Evolutionary conservation across 2,888 invertebrate genomes (phyloP), one percentile per base, ranked within the genome.

Genomic region (Pollenia labialis): DNA sequence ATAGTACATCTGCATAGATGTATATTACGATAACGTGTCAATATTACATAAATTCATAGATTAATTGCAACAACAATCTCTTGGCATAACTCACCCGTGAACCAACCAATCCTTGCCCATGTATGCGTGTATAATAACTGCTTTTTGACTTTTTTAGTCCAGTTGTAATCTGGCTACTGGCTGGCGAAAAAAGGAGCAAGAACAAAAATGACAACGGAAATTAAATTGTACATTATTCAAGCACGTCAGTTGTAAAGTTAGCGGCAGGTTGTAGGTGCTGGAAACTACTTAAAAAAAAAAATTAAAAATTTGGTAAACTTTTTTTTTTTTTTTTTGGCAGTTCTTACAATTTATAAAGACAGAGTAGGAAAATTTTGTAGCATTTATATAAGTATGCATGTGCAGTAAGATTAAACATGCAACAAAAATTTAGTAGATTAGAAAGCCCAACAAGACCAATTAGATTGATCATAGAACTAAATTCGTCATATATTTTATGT

Each of bases 131-230:
- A 1, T 9, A 18, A n/a, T 12, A 42, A 14, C 32, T 64, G 52
- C 52, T 18, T 42, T 62, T 75, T 42, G 42, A 50, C 50, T 42
- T 60, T 50, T 50, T 6, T 40, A 74, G 58, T 50, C 18, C 44
- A 40, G 9, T 12, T 23, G 64, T 50, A 50, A 50, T 9, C 18
- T 7, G 18, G 62, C 8, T 54, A 16, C 11, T 8, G 46, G 32
- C 12, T 32, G 18, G 64, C 10, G 40, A n/a, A 52, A 72, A 48
- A 74, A 40, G 9, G 40, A 46, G 42, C 44, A 14, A 50, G 64
- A 12, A 76, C 16, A 50, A 48, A 81, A 81, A 76, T 76, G 85
- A 60, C 85, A 85, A 68, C 81, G 81, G 77, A 81, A 68, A 81
- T 85, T 81, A 81, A 77, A 71, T 85, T 74, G 54, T 52, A 85